phyloP scores from a whole-genome alignment of 2,888 invertebrate genomes.

The Leucozona laternaria region DNA sequence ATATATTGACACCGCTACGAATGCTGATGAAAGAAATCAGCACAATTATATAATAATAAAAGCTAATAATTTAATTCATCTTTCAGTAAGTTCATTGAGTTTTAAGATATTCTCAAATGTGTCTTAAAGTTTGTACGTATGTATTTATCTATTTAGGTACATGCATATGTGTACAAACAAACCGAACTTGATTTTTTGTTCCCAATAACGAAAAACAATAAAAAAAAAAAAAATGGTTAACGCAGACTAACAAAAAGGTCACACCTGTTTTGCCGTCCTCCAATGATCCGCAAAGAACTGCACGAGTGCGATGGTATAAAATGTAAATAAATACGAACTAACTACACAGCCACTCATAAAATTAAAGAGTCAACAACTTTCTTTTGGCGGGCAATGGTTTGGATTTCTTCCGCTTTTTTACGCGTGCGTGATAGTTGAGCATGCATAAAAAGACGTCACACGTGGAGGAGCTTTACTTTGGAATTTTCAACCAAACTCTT shows the following conservation, averaged over 20 bases:
- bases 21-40: not conserved
- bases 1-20: not conserved
- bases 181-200: slow-evolving; percentile 3
- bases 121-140: not conserved
- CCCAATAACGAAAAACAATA: not conserved
- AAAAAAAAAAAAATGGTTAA: not conserved
- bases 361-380: slow-evolving; percentile 68
- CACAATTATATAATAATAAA: not conserved
- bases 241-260: slow-evolving; percentile 1
- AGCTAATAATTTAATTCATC: not conserved
- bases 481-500: slow-evolving; percentile 11
- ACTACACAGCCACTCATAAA: slow-evolving; percentile 25
- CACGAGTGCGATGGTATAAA: slow-evolving; percentile 9
- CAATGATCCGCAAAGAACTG: slow-evolving; percentile 23
- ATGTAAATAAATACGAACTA: slow-evolving; percentile 25
- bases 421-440: slow-evolving; percentile 17
- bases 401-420: slow-evolving; percentile 57
- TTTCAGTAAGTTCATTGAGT: not conserved
- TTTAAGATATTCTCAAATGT: not conserved
- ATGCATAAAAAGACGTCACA: slow-evolving; percentile 16
- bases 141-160: not conserved
- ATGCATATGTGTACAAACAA: not conserved
- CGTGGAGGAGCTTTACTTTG: slow-evolving; percentile 13
- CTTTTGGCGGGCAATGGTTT: slow-evolving; percentile 63
- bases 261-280: slow-evolving; percentile 25